Conservation (phyloP, 2,888 invertebrate species). For the Papilio protenor region DNA sequence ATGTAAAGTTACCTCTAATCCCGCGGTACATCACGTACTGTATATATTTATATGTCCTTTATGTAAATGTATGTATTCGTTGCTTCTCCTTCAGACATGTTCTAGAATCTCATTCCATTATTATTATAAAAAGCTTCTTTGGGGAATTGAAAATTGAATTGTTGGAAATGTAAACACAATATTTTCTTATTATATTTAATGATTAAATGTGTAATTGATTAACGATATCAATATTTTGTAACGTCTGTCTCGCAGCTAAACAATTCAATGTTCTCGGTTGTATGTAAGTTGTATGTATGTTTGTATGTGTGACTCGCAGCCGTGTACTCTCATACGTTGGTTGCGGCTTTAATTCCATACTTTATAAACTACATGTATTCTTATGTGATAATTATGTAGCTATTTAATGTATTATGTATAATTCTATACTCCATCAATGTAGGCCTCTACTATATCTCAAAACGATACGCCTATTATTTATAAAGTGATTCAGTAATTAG, state of each 20-base stretch:
- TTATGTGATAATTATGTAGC: slow-evolving; percentile 49
- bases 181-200: slow-evolving; percentile 75
- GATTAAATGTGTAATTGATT: slow-evolving; percentile 50
- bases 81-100: slow-evolving; percentile 52
- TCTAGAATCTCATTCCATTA: slow-evolving; percentile 61
- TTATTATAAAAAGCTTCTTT: slow-evolving; percentile 52
- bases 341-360: slow-evolving; percentile 66
- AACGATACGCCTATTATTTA: slow-evolving; percentile 39
- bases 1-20: slow-evolving; percentile 67
- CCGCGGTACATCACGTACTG: slow-evolving; percentile 53
- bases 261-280: slow-evolving; percentile 44
- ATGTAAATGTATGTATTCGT: slow-evolving; percentile 52
- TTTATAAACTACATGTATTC: slow-evolving; percentile 47
- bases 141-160: slow-evolving; percentile 75
- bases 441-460: slow-evolving; percentile 43
- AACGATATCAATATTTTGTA: slow-evolving; percentile 48
- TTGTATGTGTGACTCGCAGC: slow-evolving; percentile 48
- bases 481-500: slow-evolving; percentile 37
- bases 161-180: slow-evolving; percentile 66
- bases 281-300: slow-evolving; percentile 49
- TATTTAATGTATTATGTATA: slow-evolving; percentile 51
- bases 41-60: slow-evolving; percentile 65
- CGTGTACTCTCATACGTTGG: slow-evolving; percentile 56
- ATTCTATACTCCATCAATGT: slow-evolving; percentile 42
- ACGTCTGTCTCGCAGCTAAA: not conserved